These are phyloP conservation scores for Falcunculus frontatus DNA, from an alignment of 2,113 vertebrate species.

Conservation along the genomic window DNA sequence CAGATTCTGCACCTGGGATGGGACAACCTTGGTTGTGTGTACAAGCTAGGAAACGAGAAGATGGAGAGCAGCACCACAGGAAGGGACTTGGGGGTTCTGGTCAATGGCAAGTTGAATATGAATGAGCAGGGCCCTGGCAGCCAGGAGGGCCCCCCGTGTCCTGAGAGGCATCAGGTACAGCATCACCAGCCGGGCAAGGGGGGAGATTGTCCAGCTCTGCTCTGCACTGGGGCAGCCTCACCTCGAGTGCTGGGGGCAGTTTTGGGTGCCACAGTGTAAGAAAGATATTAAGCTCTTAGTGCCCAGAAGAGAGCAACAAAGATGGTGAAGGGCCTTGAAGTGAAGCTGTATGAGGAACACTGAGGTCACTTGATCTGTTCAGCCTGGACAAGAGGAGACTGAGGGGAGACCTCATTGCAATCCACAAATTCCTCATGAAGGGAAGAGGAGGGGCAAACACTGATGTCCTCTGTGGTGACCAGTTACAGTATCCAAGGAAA, in stretches of 20 bases:
- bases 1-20: not conserved
- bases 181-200: rapidly evolving
- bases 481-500: rapidly evolving
- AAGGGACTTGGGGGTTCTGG: not conserved
- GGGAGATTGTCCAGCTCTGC: not conserved
- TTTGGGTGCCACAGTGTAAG: too few species aligned
- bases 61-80: not conserved
- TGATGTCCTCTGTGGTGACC: not conserved
- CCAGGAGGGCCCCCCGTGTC: rapidly evolving
- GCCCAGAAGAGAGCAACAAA: rapidly evolving
- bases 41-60: not conserved
- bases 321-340: not conserved
- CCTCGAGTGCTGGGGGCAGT: rapidly evolving
- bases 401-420: not conserved
- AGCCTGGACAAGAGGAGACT: not conserved
- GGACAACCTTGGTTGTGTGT: not conserved
- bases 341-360: rapidly evolving
- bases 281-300: rapidly evolving
- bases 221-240: not conserved
- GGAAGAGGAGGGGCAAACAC: not conserved
- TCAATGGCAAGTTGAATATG: rapidly evolving
- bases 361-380: not conserved
- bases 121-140: not conserved
- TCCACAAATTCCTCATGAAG: not conserved
- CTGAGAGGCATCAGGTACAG: not conserved